Evolutionary conservation across 2,888 invertebrate species (phyloP).

Genomic region (Cryptus armator): DNA sequence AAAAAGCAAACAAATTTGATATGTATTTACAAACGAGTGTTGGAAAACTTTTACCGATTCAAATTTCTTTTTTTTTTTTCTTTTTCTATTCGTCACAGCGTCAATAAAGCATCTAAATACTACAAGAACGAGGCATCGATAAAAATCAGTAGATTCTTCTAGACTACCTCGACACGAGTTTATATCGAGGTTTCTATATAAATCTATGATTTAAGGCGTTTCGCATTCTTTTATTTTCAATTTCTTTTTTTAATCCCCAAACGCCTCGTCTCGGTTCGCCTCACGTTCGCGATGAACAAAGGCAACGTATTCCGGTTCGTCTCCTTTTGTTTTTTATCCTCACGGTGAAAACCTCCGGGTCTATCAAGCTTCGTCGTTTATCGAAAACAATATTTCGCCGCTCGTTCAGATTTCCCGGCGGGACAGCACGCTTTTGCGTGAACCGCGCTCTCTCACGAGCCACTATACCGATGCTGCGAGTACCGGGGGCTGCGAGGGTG

Average conservation of each 20-base stretch:
- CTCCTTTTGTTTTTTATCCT: conserved; percentile 23
- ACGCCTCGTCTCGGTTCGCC: conserved; percentile 12
- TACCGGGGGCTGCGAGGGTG: neutral
- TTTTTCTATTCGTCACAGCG: neutral
- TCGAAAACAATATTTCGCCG: conserved; percentile 73
- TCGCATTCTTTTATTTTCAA: neutral
- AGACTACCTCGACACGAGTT: neutral
- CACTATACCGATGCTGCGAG: conserved; percentile 37
- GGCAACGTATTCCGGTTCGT: conserved; percentile 22
- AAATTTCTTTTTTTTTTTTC: conserved; percentile 1
- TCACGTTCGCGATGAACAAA: conserved; percentile 13
- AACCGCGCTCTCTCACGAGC: conserved; percentile 57
- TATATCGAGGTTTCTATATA: neutral
- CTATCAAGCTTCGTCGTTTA: conserved; percentile 70
- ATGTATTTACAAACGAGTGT: neutral
- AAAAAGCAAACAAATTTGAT: neutral
- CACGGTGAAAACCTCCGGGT: conserved; percentile 57
- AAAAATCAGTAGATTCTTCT: neutral
- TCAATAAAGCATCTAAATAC: neutral
- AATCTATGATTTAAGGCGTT: neutral
- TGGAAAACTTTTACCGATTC: neutral
- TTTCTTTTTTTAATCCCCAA: neutral
- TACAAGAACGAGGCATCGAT: neutral
- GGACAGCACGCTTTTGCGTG: conserved; percentile 54
- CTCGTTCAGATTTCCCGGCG: conserved; percentile 71